Evolutionary conservation across 2,797 vertebrate species (phyloP).

Genomic region (Naso thynnoides): DNA sequence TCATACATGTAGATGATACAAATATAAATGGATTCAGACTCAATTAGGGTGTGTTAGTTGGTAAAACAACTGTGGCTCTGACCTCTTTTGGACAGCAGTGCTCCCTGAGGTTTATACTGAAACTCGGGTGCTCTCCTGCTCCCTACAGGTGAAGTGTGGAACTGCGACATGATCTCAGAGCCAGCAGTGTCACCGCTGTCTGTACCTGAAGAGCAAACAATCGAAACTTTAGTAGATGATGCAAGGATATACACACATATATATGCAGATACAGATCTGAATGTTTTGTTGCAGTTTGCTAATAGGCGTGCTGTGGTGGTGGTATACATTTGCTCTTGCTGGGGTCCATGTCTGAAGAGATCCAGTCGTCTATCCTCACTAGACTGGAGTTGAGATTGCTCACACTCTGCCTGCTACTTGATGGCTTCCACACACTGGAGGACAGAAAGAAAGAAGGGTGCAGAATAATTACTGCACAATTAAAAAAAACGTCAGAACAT

Average conservation of each 20-base stretch:
- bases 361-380: slow-evolving; percentile 79
- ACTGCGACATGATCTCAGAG: slow-evolving; percentile 53
- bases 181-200: slow-evolving; percentile 58
- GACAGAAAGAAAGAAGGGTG: slow-evolving; percentile 8
- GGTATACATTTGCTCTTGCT: slow-evolving; percentile 76
- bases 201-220: slow-evolving; percentile 50
- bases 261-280: background rate
- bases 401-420: slow-evolving; percentile 40
- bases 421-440: slow-evolving; percentile 48
- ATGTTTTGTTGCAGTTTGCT: background rate
- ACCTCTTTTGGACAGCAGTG: slow-evolving; percentile 57
- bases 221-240: background rate
- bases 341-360: slow-evolving; percentile 79
- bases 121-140: slow-evolving; percentile 53
- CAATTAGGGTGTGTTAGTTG: background rate
- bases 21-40: background rate
- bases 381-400: slow-evolving; percentile 45
- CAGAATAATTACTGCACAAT: background rate
- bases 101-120: slow-evolving; percentile 23
- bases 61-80: background rate
- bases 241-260: background rate
- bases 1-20: background rate
- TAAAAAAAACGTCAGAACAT: background rate
- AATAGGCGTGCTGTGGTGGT: background rate
- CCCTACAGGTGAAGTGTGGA: slow-evolving; percentile 39